phyloP scores from a whole-genome alignment of 2,888 invertebrate genomes.

The Erebia palarica region DNA sequence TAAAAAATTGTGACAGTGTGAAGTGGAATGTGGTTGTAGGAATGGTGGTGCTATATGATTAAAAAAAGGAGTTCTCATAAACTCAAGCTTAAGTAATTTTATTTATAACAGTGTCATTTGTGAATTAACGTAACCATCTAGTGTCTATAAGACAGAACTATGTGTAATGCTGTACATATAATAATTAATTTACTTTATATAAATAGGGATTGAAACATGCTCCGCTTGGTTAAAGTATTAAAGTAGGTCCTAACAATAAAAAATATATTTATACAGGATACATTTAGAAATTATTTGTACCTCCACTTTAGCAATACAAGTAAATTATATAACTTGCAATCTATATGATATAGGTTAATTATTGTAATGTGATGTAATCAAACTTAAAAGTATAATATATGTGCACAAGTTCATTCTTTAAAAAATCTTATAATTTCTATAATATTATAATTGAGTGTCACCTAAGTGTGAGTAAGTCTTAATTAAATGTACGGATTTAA shows the following conservation, averaged over 20 bases:
- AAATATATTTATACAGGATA: constrained; percentile 49
- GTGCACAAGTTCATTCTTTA: constrained; percentile 35
- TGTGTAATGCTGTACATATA: constrained; percentile 41
- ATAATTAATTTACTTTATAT: constrained; percentile 22
- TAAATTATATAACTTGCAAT: constrained; percentile 38
- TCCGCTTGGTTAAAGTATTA: constrained; percentile 38
- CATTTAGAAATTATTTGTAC: constrained; percentile 43
- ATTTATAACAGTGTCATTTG: constrained; percentile 32
- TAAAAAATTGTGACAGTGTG: constrained; percentile 26
- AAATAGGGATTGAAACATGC: constrained; percentile 34
- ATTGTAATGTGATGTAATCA: constrained; percentile 34
- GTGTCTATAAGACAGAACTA: constrained; percentile 44
- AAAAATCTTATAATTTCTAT: neutral
- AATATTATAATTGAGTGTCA: neutral
- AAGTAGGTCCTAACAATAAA: constrained; percentile 44
- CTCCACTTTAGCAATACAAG: constrained; percentile 41
- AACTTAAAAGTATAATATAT: constrained; percentile 29
- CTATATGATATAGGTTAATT: constrained; percentile 25
- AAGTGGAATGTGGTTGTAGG: constrained; percentile 58
- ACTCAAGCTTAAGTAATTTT: constrained; percentile 31
- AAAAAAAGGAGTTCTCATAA: constrained; percentile 47
- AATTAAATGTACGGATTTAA: neutral
- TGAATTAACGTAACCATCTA: constrained; percentile 29
- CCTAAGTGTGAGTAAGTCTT: neutral
- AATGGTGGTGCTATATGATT: constrained; percentile 75